A percentile compares a stretch with the other conserved stretches of the same genome.
These are phyloP conservation scores for Synergus japonicus DNA, from an alignment of 2,888 invertebrate species.

Conservation along the genomic window DNA sequence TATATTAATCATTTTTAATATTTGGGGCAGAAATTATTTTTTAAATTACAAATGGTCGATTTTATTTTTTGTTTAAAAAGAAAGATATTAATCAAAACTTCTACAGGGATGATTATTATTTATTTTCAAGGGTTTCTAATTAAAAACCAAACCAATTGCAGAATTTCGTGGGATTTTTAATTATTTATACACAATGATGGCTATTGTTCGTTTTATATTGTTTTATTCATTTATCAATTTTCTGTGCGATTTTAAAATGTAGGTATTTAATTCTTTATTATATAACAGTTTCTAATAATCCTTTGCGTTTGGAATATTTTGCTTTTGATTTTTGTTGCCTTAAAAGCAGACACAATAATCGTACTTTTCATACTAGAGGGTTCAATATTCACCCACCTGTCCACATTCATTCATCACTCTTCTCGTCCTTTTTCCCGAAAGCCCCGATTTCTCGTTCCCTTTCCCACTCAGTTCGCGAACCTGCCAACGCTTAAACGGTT, in stretches of 20 bases:
- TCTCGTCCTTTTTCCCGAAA: conserved; percentile 56
- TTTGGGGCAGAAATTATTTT: no score
- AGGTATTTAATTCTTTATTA: neutral
- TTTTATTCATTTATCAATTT: neutral
- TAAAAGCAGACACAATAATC: conserved; percentile 17
- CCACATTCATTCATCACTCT: conserved; percentile 71
- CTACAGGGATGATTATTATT: no score
- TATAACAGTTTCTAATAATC: neutral
- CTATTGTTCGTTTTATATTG: neutral
- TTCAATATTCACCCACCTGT: conserved; percentile 60
- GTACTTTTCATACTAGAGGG: conserved; percentile 13
- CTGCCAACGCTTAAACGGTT: conserved; percentile 70
- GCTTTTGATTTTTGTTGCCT: neutral
- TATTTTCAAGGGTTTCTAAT: no score
- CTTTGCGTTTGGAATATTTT: neutral
- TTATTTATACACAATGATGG: no score
- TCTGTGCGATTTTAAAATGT: neutral
- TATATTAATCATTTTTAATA: neutral
- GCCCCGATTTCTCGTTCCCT: conserved; percentile 58
- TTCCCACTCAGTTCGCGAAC: conserved; percentile 60
- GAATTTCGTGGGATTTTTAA: no score
- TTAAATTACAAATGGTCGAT: no score
- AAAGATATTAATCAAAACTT: no score
- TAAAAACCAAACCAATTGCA: no score
- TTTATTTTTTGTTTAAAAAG: no score